Percentiles rank a stretch among this genome's conserved stretches.
These are phyloP conservation scores for Myiozetetes cayanensis DNA, from an alignment of 2,113 vertebrate genomes.

Conservation along the genomic window DNA sequence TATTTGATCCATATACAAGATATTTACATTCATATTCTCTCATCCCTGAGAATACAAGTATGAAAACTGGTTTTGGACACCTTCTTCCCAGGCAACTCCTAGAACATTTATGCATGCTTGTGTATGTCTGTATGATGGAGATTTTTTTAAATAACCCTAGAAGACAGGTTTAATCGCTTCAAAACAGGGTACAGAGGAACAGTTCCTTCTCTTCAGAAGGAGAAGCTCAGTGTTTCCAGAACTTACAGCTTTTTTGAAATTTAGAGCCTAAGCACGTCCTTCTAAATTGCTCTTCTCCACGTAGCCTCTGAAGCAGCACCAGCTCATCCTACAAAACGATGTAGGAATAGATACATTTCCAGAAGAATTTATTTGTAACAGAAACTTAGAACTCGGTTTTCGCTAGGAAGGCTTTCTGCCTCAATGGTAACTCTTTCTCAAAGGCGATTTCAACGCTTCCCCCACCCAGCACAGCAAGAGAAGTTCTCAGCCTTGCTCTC, in stretches of 20 bases:
- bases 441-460: too few species aligned
- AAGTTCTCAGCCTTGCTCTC: too few species aligned
- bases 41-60: not conserved
- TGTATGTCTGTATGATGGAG: not conserved
- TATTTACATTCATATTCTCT: not conserved
- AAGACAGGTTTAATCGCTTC: not conserved
- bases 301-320: not conserved
- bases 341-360: too few species aligned
- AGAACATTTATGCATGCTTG: not conserved
- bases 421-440: too few species aligned
- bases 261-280: accelerated
- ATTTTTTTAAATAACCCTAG: not conserved
- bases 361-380: too few species aligned
- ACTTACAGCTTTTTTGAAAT: not conserved
- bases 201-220: not conserved
- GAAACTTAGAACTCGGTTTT: too few species aligned
- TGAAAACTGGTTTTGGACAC: not conserved
- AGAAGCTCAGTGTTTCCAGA: not conserved
- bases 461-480: too few species aligned
- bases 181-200: not conserved
- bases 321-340: not conserved
- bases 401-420: too few species aligned
- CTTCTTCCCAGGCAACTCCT: not conserved
- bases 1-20: not conserved
- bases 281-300: not conserved